Evolutionary conservation across 2,113 vertebrate species (phyloP).

Genomic region (Gobiocypris rarus): DNA sequence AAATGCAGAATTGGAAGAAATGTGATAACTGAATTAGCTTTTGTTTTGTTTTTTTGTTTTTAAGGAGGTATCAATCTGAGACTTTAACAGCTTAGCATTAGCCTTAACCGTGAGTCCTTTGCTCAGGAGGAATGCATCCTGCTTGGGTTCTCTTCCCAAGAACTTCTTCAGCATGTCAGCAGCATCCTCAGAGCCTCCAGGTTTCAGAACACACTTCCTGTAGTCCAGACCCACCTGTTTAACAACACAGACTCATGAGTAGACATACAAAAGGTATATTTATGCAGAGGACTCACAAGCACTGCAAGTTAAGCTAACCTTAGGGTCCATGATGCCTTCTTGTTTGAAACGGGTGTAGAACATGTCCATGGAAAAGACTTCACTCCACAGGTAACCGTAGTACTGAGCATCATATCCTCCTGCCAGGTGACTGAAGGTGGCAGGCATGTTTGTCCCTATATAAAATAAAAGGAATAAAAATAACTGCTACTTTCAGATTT

Average conservation of each 20-base stretch:
- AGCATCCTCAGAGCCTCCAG: conserved; percentile 90
- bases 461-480: neutral
- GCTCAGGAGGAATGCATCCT: conserved; percentile 94
- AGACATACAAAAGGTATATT: neutral
- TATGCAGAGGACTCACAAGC: neutral
- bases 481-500: too few species aligned
- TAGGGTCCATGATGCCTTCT: conserved; percentile 83
- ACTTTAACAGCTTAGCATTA: conserved; percentile 12
- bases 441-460: conserved; percentile 94
- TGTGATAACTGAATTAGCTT: conserved; percentile 1
- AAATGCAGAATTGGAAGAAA: neutral
- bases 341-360: conserved; percentile 95
- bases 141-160: conserved; percentile 90
- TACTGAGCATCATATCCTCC: conserved; percentile 97
- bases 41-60: neutral
- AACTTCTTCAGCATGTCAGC: conserved; percentile 87
- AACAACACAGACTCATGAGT: neutral
- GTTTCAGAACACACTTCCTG: conserved; percentile 87
- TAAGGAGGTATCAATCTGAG: conserved; percentile 52
- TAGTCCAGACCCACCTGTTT: conserved; percentile 93
- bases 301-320: conserved; percentile 67
- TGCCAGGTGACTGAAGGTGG: conserved; percentile 92
- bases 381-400: conserved; percentile 98
- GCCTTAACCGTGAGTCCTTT: conserved; percentile 85
- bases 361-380: conserved; percentile 98